A percentile compares a stretch with the other conserved stretches of the same genome.
These are phyloP conservation scores for Tachysurus fulvidraco DNA, from an alignment of 2,113 vertebrate species.

Conservation along the genomic window DNA sequence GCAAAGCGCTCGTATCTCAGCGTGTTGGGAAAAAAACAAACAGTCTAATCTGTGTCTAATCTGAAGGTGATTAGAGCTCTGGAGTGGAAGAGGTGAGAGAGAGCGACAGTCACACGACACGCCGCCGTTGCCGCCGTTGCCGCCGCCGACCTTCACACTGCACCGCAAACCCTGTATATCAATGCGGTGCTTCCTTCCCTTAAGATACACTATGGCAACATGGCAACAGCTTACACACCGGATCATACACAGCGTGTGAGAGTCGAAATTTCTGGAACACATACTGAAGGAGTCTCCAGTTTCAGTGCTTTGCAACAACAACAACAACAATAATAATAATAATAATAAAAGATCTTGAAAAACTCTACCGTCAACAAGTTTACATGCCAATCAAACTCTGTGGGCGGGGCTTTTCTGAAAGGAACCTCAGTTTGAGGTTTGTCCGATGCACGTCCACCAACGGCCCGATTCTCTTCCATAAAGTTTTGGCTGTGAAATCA, in stretches of 20 bases:
- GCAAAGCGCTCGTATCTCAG: neutral
- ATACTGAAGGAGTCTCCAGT: too few species aligned
- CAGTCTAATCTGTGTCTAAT: conserved; percentile 23
- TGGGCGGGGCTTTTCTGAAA: neutral
- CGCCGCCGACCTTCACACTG: too few species aligned
- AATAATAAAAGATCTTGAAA: too few species aligned
- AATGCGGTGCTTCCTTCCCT: too few species aligned
- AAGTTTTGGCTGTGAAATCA: neutral
- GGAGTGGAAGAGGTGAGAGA: conserved; percentile 2
- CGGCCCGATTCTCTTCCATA: neutral
- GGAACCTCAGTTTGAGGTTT: neutral
- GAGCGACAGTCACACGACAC: neutral
- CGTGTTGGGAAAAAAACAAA: conserved; percentile 16
- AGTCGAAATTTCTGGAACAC: too few species aligned
- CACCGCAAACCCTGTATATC: too few species aligned
- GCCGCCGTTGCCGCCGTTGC: neutral
- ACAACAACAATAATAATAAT: too few species aligned
- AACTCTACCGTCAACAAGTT: neutral
- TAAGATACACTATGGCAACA: too few species aligned
- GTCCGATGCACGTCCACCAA: neutral
- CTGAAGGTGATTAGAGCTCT: conserved; percentile 29
- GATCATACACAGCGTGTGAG: too few species aligned
- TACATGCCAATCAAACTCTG: neutral
- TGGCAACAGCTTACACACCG: too few species aligned
- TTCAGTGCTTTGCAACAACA: too few species aligned